Evolutionary conservation across 2,113 vertebrate species (phyloP).

Genomic region (Nesogale talazaci): DNA sequence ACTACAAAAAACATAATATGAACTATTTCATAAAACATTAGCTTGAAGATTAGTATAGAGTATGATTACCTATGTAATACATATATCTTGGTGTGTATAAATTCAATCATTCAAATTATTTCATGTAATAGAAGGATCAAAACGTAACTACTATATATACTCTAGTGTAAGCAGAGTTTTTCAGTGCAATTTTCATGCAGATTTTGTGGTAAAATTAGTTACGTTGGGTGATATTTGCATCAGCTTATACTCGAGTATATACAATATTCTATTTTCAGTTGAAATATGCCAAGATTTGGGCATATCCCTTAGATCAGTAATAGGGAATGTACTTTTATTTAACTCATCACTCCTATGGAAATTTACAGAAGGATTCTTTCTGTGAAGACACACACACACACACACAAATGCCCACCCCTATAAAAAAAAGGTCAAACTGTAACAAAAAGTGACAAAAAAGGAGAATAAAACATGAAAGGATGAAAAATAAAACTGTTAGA

Average conservation of each 20-base stretch:
- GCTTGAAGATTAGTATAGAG: not conserved
- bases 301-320: not conserved
- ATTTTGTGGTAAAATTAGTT: too few relatives aligned
- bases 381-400: not conserved
- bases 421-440: not conserved
- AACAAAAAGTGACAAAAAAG: not conserved
- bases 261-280: not conserved
- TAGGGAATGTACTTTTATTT: not conserved
- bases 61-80: not conserved
- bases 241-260: too few relatives aligned
- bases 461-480: accelerated
- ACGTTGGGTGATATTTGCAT: too few relatives aligned
- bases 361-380: not conserved
- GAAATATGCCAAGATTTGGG: not conserved
- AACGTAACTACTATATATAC: not conserved
- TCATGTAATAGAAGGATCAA: not conserved
- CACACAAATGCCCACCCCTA: not conserved
- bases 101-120: not conserved
- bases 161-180: too few relatives aligned
- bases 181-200: too few relatives aligned
- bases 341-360: not conserved
- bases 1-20: not conserved
- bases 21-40: not conserved
- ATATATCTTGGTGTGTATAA: not conserved
- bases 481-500: not conserved